These are phyloP conservation scores for Semibalanus balanoides DNA, from an alignment of 1,140 invertebrate genomes.

Conservation along the genomic window DNA sequence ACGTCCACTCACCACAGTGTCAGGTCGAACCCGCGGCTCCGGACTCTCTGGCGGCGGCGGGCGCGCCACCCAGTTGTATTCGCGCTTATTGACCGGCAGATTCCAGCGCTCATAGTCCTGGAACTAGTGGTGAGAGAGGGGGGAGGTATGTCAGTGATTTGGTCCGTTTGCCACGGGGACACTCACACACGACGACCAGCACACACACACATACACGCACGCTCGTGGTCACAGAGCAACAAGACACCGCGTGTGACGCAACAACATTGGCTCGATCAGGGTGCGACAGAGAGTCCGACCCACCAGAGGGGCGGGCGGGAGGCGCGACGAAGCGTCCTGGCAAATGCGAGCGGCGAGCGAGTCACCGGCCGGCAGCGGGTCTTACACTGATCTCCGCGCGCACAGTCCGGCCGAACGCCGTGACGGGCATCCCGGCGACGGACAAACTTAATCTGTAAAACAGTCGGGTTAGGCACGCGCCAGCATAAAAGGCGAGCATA, in stretches of 20 bases:
- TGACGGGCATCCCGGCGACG: too few relatives aligned
- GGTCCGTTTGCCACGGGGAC: too few relatives aligned
- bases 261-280: too few relatives aligned
- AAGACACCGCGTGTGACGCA: too few relatives aligned
- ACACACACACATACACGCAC: too few relatives aligned
- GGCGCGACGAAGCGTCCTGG: too few relatives aligned
- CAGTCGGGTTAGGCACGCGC: background rate
- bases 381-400: background rate
- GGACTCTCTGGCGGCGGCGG: slow-evolving; percentile 59
- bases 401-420: background rate
- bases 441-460: background rate
- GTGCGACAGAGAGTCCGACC: too few relatives aligned
- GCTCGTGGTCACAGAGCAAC: too few relatives aligned
- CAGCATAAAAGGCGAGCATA: background rate
- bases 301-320: too few relatives aligned
- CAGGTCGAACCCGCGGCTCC: background rate
- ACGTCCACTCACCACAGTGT: background rate
- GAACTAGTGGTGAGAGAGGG: slow-evolving; percentile 38
- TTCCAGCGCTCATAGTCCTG: slow-evolving; percentile 78
- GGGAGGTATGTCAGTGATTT: too few relatives aligned
- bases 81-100: slow-evolving; percentile 59
- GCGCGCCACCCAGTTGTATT: slow-evolving; percentile 80
- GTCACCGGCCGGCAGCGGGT: background rate
- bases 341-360: too few relatives aligned
- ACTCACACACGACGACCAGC: too few relatives aligned